Evolutionary conservation across 1,140 invertebrate genomes (phyloP), one percentile per base, ranked within the genome.

Genomic region (Hylaeus volcanicus): DNA sequence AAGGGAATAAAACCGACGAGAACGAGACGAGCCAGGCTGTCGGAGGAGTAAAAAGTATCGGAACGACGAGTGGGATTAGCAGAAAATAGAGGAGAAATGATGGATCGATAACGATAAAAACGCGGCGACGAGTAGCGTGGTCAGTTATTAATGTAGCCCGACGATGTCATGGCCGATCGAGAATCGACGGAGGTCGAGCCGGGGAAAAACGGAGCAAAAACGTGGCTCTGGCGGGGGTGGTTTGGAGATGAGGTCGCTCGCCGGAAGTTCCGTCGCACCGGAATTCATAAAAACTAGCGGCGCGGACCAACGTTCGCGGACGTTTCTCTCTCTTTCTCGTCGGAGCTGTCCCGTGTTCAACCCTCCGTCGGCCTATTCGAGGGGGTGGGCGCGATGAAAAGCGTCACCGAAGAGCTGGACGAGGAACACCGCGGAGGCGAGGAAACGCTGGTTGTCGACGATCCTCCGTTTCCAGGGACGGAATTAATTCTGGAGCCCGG

Each of bases 231-330:
- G 80, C 45, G 56, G 60, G 77, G 61, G 65, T 60, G 81, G 61
- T 82, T 82, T 82, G 78, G 80, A 88, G 86, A 89, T 84, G 86
- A 88, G 88, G 85, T 88, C 85, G 86, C 82, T 84, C 74, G 82
- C 81, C 89, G 88, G 86, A 90, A 89, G 85, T 89, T 81, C 82
- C 86, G 79, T 78, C 84, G 85, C 79, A 89, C 79, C 85, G 88
- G 82, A 90, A 87, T 88, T 75, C 88, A 90, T 89, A 89, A 89
- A 90, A 90, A 89, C 78, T 86, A 80, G 76, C 83, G 60, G 74
- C 74, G 58, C 66, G 48, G 75, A 79, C 66, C 75, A 69, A 65
- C 75, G 68, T 79, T 81, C 72, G 63, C 51, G 72, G 72, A 80
- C 71, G 43, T 80, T 82, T 72, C 72, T 78, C 70, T 79, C 80